These are phyloP conservation scores for Heliconius cydno DNA, from an alignment of 2,888 invertebrate genomes.

Conservation along the genomic window DNA sequence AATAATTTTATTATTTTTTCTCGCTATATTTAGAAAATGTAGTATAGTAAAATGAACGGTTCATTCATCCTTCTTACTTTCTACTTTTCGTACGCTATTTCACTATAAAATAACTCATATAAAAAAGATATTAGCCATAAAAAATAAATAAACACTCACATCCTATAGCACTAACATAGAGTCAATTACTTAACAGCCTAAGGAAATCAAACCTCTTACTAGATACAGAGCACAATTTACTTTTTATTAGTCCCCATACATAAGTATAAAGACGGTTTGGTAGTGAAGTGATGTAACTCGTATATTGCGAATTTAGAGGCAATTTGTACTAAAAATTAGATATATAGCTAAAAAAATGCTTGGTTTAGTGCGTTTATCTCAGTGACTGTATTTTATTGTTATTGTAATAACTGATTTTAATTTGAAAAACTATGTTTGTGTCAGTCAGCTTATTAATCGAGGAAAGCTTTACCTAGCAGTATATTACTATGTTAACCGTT, in stretches of 20 bases:
- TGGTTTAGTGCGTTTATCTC: neutral
- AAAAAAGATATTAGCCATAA: conserved; percentile 1
- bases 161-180: neutral
- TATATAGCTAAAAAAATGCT: neutral
- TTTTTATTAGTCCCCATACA: conserved; percentile 20
- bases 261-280: neutral
- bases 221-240: conserved; percentile 15
- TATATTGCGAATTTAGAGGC: neutral
- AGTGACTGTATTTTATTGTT: neutral
- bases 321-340: neutral
- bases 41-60: neutral
- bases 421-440: neutral
- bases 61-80: neutral
- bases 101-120: conserved; percentile 1
- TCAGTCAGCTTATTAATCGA: too few species aligned
- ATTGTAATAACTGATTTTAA: neutral
- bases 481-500: too few species aligned
- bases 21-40: neutral
- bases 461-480: too few species aligned
- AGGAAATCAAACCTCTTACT: conserved; percentile 25
- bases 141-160: neutral
- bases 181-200: conserved; percentile 8
- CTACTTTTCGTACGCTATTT: neutral
- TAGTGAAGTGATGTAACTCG: neutral
- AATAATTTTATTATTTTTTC: neutral